A percentile compares a stretch with the other conserved stretches of the same genome.
phyloP scores from a whole-genome alignment of 1,140 invertebrate species.

The Drosophila pruinosa region DNA sequence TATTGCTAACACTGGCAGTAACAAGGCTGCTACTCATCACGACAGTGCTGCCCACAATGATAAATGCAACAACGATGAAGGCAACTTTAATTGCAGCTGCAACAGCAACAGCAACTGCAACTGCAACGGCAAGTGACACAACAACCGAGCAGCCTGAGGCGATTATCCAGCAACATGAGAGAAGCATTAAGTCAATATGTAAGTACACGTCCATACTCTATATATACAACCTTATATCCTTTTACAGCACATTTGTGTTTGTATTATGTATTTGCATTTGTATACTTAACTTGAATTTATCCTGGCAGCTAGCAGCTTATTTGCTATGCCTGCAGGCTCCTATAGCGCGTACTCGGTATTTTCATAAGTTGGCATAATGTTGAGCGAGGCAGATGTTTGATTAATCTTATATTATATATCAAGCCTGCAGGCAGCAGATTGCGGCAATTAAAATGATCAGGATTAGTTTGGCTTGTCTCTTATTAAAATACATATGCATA shows the following conservation, averaged over 20 bases:
- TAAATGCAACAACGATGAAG: conserved; percentile 47
- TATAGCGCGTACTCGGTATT: too few species aligned
- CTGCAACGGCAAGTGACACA: neutral
- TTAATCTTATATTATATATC: conserved; percentile 28
- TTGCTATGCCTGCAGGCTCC: conserved; percentile 15
- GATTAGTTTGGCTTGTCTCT: conserved; percentile 15
- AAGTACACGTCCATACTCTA: conserved; percentile 34
- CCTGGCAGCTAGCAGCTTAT: neutral
- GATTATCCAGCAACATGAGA: conserved; percentile 19
- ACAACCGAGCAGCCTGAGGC: conserved; percentile 23
- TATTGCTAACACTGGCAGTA: conserved; percentile 1
- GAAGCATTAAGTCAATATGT: conserved; percentile 60
- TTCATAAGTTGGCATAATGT: conserved; percentile 11
- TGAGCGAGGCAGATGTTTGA: conserved; percentile 22
- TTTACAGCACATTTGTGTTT: neutral
- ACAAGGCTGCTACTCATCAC: conserved; percentile 1
- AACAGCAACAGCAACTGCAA: conserved; percentile 1
- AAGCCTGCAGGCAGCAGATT: conserved; percentile 11
- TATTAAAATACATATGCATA: conserved; percentile 34
- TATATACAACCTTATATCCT: neutral
- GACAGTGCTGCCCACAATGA: conserved; percentile 21
- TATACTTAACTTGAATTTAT: neutral
- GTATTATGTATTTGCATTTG: too few species aligned
- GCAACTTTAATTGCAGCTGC: conserved; percentile 37
- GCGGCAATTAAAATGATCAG: conserved; percentile 39